These are phyloP conservation scores for Nixonia krombeini DNA, from an alignment of 1,140 invertebrate species.

Conservation along the genomic window DNA sequence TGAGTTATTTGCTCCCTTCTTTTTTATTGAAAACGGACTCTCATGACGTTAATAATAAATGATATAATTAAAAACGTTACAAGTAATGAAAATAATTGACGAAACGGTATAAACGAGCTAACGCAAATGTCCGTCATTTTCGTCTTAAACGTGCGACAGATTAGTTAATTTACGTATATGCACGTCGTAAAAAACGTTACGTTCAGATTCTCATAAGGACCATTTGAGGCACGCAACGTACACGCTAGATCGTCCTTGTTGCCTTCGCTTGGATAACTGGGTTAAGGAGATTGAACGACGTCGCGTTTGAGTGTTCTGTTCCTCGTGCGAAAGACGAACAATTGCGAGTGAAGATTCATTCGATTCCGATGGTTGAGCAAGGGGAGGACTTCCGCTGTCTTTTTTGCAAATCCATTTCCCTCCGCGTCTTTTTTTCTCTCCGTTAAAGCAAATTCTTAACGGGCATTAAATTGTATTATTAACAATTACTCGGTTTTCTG, in stretches of 20 bases:
- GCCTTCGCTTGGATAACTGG: slow-evolving; percentile 28
- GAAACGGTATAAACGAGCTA: no score
- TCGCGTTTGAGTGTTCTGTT: slow-evolving; percentile 14
- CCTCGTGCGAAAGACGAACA: slow-evolving; percentile 42
- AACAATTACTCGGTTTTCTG: neutral
- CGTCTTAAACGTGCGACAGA: no score
- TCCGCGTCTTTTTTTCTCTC: neutral
- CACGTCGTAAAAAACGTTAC: neutral
- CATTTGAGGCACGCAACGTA: slow-evolving; percentile 26
- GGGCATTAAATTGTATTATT: neutral
- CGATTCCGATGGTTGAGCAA: slow-evolving; percentile 4
- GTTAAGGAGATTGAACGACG: slow-evolving; percentile 44
- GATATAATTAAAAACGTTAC: no score
- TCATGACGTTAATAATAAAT: no score
- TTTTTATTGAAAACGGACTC: no score
- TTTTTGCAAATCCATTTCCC: neutral
- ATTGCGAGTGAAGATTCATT: slow-evolving; percentile 14
- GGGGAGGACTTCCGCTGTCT: slow-evolving; percentile 4
- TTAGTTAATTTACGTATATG: neutral
- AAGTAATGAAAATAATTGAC: no score
- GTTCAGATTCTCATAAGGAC: slow-evolving; percentile 20
- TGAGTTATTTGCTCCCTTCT: no score
- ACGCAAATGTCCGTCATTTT: no score
- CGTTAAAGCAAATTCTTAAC: slow-evolving; percentile 2
- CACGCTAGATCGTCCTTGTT: slow-evolving; percentile 35